Evolutionary conservation across 1,140 invertebrate genomes (phyloP).

Genomic region (Meloidogyne floridensis): DNA sequence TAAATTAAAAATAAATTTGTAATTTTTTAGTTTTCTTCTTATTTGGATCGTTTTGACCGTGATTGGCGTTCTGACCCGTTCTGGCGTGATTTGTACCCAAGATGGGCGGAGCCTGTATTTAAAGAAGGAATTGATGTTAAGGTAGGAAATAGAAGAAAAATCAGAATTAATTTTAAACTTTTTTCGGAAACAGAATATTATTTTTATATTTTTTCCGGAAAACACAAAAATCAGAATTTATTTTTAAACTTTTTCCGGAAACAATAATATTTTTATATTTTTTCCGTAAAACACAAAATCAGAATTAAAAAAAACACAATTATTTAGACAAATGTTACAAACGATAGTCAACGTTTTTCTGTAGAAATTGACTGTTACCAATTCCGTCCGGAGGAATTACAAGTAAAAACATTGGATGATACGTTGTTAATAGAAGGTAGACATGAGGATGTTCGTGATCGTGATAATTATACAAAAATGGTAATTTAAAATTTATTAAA

Average conservation of each 20-base stretch:
- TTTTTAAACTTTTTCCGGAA: too few species aligned
- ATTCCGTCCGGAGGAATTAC: slow-evolving; percentile 64
- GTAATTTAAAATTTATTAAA: neutral
- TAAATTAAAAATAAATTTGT: neutral
- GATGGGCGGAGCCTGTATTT: slow-evolving; percentile 65
- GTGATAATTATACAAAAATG: slow-evolving; percentile 65
- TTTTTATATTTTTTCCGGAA: neutral
- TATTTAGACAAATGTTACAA: slow-evolving; percentile 56
- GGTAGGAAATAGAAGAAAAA: slow-evolving; percentile 4
- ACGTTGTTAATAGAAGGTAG: slow-evolving; percentile 63
- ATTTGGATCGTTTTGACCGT: slow-evolving; percentile 61
- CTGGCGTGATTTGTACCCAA: slow-evolving; percentile 61
- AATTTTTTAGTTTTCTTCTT: slow-evolving; percentile 59
- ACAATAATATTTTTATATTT: too few species aligned
- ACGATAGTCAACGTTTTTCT: slow-evolving; percentile 56
- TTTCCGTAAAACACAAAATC: too few species aligned
- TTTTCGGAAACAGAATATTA: too few species aligned
- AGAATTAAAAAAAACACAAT: neutral
- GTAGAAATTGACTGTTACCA: slow-evolving; percentile 64
- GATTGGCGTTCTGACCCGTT: slow-evolving; percentile 64
- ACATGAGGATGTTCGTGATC: slow-evolving; percentile 63
- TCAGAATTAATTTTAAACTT: too few species aligned
- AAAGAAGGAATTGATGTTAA: slow-evolving; percentile 62
- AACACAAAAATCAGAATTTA: too few species aligned
- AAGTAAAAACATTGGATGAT: slow-evolving; percentile 65